Base-by-base conservation (phyloP, 2,113 vertebrate genomes). In the Miniopterus natalensis region DNA sequence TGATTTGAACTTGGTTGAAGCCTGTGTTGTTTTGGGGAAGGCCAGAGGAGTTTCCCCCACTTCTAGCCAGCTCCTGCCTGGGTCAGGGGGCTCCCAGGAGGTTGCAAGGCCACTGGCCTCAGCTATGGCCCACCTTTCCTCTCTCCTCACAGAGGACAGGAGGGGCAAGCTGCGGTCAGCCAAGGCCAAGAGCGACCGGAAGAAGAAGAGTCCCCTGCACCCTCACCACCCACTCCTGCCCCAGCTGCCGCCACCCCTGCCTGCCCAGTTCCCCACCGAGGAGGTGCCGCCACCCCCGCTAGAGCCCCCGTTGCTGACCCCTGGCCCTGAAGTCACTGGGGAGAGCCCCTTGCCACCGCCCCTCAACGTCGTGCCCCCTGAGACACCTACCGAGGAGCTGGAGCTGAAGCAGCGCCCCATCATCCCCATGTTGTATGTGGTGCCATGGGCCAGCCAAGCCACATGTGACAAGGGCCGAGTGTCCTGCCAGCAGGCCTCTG, bases 401-500 rank as follows among this genome's bases (percentile, higher is more conserved):
- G 98, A 98, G 77, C 97, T 96, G 3, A 98, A 97, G 21, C 97
- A 97, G 0, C 96, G 98, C 18, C 98, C 98, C 17, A 98, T 99
- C 97, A 98, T 99, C 93, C 98, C 99, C 75, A 99, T 98, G 98
- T 96, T 99, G 0, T 99, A 98, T 0, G 98, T 99, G 96, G 96
- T 99, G 71, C 98, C 98, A 0, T 97, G 97, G 83, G 92, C 97
- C n/a, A 98, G 98, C 40, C 97, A 98, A 65, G 80, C 97, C 31
- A 77, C 92, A 2, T 96, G 97, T 0, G 98, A 98, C 93, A 98
- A 98, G 84, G 98, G 98, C 88, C 96, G 96, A 31, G 96, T 96
- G 91, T 98, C 99, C 75, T 99, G 99, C 96, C 99, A 99, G 97
- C 98, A 99, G 96, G 98, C 98, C 0, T 99, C 99, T 6, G 98